Base-by-base conservation (phyloP, 2,797 vertebrate genomes). In the Glossophaga mutica region DNA sequence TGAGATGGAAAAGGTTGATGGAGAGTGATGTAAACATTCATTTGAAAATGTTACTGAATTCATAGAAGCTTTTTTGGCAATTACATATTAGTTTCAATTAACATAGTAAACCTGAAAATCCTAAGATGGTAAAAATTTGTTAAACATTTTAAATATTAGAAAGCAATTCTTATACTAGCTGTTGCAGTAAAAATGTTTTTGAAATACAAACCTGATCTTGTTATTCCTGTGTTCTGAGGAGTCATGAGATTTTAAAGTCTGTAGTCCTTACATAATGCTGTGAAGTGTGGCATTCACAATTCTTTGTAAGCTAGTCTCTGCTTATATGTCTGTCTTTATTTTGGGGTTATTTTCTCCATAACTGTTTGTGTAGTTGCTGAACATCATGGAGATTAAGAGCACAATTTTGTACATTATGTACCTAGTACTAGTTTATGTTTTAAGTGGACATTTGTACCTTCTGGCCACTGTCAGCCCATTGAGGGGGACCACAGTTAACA, bases 31-130 rank as follows among this genome's bases (percentile, higher is more conserved):
- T 34, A 73, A 84, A 50, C 22, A 82, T 55, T 16, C 37, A 34
- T 18, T 81, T 93, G 70, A 94, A 87, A 91, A 59, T 79, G 16
- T 76, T 77, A n/a, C 32, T 82, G 48, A 89, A 68, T 96, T 82
- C 34, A 67, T 57, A 52, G 44, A 86, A 70, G 21, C 55, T 42
- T 82, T 87, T 95, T 82, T 52, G 19, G 24, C 90, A 34, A 84
- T 94, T 55, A 26, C 0, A 0, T 62, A 46, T 44, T 62, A 44
- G 78, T 77, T 92, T 92, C 62, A 59, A 6, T 82, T 16, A 94
- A 68, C 9, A 21, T 74, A 21, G 24, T 52, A 76, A 96, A 77
- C 70, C 71, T 74, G 37, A 81, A 83, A 52, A 39, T 50, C 52
- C 29, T 79, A 34, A 77, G 39, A 26, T 92, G 76, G 39, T 57